Base-by-base conservation (phyloP, 2,888 invertebrate genomes). In the Mesopsocus fuscifrons region DNA sequence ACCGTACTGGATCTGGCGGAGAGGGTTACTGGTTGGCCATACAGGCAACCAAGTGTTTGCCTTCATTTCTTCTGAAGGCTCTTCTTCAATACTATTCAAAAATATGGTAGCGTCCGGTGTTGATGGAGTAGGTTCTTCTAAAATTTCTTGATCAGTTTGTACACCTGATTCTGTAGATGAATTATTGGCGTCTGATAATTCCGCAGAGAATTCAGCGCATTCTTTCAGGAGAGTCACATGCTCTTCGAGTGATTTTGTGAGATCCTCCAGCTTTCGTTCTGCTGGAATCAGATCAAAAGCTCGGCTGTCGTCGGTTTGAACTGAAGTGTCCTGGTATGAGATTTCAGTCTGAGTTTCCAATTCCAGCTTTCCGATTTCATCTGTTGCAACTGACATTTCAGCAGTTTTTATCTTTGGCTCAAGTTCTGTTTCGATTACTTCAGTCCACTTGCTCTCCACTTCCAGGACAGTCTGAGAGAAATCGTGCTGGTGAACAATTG, bases 161-260 rank as follows among this genome's bases (percentile, higher is more conserved):
- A 13, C 6, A 13, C 6, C 8, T 8, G 8, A 6, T 5, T 38
- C 38, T 21, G 3, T 4, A 5, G 16, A 18, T 3, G 21, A 18
- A 18, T 5, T 6, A 6, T 38, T 20, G 15, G 5, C 4, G 4
- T 9, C 13, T 6, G 3, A 18, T 17, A 38, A 20, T 20, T 38
- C 38, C 16, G 6, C 38, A 13, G 38, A 38, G 20, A 5, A 38
- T 13, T 15, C 38, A 6, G 38, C 20, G 38, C 38, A 38, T 11
- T 38, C 38, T 38, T 38, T 11, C 4, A 38, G 20, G 13, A 38
- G 8, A 11, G 3, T 38, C 6, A 21, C 38, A 38, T 38, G 38
- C 20, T 38, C 38, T 18, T 38, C 38, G 3, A 38, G 38, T 6
- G 16, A 38, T 20, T 38, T 38, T 5, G 38, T 38, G 17, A 38